phyloP scores from a whole-genome alignment of 2,113 vertebrate genomes.

The Rynchops niger region DNA sequence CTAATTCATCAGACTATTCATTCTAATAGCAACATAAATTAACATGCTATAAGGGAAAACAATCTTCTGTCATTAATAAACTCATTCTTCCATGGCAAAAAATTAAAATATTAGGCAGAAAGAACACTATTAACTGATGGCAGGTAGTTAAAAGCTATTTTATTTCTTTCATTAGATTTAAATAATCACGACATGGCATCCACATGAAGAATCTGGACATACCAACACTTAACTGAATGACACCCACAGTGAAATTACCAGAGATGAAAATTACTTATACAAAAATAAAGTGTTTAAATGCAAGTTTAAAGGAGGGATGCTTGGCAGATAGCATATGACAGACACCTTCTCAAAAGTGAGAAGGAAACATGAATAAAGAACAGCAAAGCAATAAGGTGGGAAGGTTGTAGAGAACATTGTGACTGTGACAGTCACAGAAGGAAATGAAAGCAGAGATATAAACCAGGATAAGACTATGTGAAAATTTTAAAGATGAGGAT shows the following conservation, averaged over 20 bases:
- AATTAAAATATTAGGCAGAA: background rate
- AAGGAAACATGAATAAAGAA: background rate
- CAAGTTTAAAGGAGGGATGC: background rate
- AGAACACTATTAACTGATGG: background rate
- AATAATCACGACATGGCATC: background rate
- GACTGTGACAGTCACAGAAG: background rate
- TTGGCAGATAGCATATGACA: background rate
- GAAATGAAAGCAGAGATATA: background rate
- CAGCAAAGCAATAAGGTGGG: background rate
- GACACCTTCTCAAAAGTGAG: background rate
- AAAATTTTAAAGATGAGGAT: background rate
- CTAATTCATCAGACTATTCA: background rate
- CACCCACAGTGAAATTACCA: accelerated
- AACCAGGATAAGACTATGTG: background rate
- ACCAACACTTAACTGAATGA: background rate
- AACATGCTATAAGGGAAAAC: background rate
- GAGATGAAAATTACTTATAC: background rate
- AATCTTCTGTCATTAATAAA: background rate
- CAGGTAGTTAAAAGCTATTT: background rate
- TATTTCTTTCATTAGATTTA: background rate
- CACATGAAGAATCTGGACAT: background rate
- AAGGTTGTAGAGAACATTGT: background rate
- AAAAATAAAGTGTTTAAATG: background rate
- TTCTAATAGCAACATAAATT: background rate
- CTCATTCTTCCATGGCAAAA: background rate